Evolutionary conservation across 2,113 vertebrate genomes (phyloP).

Genomic region (Aepyceros melampus): DNA sequence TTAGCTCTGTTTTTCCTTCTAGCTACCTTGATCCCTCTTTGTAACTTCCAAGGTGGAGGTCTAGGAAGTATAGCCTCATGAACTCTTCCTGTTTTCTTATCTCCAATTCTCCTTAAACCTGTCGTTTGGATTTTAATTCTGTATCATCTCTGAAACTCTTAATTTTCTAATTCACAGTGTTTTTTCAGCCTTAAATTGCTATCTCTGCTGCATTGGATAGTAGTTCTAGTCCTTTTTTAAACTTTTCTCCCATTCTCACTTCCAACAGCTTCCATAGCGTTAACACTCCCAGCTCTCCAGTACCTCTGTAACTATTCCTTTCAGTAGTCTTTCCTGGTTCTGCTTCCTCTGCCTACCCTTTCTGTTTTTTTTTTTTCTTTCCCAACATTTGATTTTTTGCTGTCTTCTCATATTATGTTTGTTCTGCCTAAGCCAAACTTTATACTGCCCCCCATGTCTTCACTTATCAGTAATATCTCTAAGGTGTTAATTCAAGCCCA

Average conservation of each 20-base stretch:
- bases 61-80: not conserved
- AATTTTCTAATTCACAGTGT: not conserved
- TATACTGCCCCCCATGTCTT: accelerated
- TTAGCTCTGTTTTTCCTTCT: not conserved
- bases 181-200: not conserved
- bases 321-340: not conserved
- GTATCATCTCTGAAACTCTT: not conserved
- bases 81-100: not conserved
- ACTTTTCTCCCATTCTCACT: not conserved
- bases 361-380: not conserved
- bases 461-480: not conserved
- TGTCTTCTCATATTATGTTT: not conserved
- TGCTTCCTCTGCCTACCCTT: not conserved
- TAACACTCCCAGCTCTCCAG: not conserved
- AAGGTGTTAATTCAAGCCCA: not conserved
- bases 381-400: not conserved
- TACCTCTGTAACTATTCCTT: not conserved
- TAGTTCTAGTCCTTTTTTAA: not conserved
- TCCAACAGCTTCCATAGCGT: not conserved
- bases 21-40: not conserved
- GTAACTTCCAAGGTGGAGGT: not conserved
- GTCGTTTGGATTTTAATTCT: not conserved
- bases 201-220: not conserved
- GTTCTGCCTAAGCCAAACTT: not conserved
- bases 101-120: not conserved